These are phyloP conservation scores for Drosophila pseudoananassae DNA, from an alignment of 1,140 invertebrate genomes.

Conservation along the genomic window DNA sequence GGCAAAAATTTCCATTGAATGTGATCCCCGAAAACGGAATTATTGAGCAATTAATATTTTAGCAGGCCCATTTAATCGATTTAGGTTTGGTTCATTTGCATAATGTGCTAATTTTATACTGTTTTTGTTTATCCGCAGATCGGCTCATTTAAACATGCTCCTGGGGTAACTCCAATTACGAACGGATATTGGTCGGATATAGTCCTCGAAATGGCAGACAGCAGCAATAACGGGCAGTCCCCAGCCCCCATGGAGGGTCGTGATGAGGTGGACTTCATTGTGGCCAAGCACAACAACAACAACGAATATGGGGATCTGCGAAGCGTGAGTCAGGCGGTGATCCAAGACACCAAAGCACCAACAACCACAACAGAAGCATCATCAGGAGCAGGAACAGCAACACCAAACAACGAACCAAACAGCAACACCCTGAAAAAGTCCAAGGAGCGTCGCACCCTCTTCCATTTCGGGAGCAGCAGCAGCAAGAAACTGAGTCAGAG, in stretches of 20 bases:
- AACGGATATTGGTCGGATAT: slow-evolving; percentile 45
- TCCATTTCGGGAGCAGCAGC: slow-evolving; percentile 57
- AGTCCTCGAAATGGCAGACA: slow-evolving; percentile 45
- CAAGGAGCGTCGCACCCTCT: slow-evolving; percentile 71
- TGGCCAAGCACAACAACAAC: slow-evolving; percentile 60
- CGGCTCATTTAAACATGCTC: slow-evolving; percentile 44
- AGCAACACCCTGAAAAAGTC: slow-evolving; percentile 60
- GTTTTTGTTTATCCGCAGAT: slow-evolving; percentile 11
- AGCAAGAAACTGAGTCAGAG: slow-evolving; percentile 50
- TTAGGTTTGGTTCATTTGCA: slow-evolving; percentile 4
- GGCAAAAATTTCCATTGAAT: slow-evolving; percentile 11
- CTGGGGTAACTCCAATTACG: neutral
- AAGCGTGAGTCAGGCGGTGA: slow-evolving; percentile 47
- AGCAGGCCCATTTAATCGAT: neutral
- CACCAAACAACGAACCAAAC: slow-evolving; percentile 78
- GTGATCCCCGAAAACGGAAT: slow-evolving; percentile 13
- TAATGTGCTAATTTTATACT: slow-evolving; percentile 13
- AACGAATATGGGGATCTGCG: slow-evolving; percentile 68
- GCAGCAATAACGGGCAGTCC: slow-evolving; percentile 27
- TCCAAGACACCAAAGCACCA: slow-evolving; percentile 57
- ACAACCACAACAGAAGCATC: slow-evolving; percentile 5
- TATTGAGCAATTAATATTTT: slow-evolving; percentile 19
- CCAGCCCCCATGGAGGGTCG: slow-evolving; percentile 18
- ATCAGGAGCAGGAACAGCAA: slow-evolving; percentile 52
- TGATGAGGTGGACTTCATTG: slow-evolving; percentile 70